These are phyloP conservation scores for Oncorhynchus masou DNA, from an alignment of 2,113 vertebrate genomes.

Conservation along the genomic window DNA sequence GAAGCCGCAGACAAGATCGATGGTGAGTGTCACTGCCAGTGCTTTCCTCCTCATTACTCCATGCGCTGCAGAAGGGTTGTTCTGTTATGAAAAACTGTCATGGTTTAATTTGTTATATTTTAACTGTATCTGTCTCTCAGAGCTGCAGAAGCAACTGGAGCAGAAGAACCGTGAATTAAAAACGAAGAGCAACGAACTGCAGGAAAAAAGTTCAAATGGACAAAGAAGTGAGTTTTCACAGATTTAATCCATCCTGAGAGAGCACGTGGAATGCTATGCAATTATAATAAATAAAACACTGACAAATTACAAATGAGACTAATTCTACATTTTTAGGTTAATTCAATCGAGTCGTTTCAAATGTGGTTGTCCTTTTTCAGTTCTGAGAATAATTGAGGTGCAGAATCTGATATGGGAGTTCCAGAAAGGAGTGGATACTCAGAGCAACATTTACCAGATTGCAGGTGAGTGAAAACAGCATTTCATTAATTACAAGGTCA, in stretches of 20 bases:
- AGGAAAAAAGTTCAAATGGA: background rate
- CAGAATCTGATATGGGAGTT: background rate
- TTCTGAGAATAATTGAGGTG: background rate
- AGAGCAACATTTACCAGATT: background rate
- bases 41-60: background rate
- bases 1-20: background rate
- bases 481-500: background rate
- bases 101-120: background rate
- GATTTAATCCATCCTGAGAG: background rate
- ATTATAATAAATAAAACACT: too few relatives aligned
- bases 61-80: background rate
- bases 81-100: background rate
- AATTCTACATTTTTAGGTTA: background rate
- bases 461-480: background rate
- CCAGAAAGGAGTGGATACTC: background rate
- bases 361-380: background rate
- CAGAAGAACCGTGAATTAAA: slow-evolving; percentile 30
- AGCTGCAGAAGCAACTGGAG: slow-evolving; percentile 24
- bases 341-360: background rate
- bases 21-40: slow-evolving; percentile 29
- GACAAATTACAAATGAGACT: too few relatives aligned
- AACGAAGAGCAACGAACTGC: slow-evolving; percentile 18
- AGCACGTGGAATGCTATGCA: background rate
- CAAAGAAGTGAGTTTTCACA: background rate
- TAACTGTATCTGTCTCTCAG: slow-evolving; percentile 16